Conservation (phyloP, 2,888 invertebrate species). For the Saturnia japonica region DNA sequence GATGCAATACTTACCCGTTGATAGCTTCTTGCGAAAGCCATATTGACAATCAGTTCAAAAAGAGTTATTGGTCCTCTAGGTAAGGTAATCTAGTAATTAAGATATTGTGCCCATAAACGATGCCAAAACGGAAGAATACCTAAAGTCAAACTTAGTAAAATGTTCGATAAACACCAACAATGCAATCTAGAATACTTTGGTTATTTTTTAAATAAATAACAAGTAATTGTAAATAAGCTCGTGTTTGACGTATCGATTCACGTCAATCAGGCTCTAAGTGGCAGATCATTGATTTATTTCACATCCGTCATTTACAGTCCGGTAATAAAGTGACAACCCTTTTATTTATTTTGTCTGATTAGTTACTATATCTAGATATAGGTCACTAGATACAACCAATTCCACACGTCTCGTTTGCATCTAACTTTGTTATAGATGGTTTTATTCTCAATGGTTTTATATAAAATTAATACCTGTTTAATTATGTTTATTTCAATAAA, state of each 20-base stretch:
- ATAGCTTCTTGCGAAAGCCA: no score
- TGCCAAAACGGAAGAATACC: not conserved
- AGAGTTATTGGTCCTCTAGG: no score
- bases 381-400: no score
- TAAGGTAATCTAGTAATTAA: no score
- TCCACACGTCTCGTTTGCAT: no score
- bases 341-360: not conserved
- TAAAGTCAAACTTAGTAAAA: not conserved
- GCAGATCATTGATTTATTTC: conserved; percentile 6
- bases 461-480: no score
- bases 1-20: no score
- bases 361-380: no score
- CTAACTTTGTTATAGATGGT: no score
- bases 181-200: conserved; percentile 12
- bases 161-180: conserved; percentile 7
- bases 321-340: not conserved
- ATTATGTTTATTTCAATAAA: no score
- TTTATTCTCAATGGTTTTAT: no score
- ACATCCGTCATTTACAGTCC: conserved; percentile 1
- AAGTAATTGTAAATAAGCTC: conserved; percentile 13
- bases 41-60: no score
- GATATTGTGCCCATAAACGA: not conserved
- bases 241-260: conserved; percentile 24
- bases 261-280: conserved; percentile 24
- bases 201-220: conserved; percentile 8